These are phyloP conservation scores for Florisuga fusca DNA, from an alignment of 2,797 vertebrate species.

Conservation along the genomic window DNA sequence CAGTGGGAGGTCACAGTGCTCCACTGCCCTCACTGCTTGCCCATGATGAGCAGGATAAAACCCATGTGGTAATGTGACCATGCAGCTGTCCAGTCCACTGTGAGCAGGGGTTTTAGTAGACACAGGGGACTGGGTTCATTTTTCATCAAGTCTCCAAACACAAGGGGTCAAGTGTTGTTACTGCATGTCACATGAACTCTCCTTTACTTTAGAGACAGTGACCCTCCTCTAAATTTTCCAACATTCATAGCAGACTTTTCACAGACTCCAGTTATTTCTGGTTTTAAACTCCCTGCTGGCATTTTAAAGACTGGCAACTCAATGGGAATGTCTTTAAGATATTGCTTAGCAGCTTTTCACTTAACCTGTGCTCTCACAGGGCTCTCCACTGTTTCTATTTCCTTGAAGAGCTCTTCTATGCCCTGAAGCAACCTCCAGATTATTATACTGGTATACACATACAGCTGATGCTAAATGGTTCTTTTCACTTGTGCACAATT, in stretches of 20 bases:
- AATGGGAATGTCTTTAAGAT: not conserved
- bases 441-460: not conserved
- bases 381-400: constrained; percentile 3
- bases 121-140: not conserved
- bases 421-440: constrained; percentile 33
- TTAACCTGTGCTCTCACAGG: constrained; percentile 45
- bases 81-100: not conserved
- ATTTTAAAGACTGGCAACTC: not conserved
- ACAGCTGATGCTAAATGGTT: not conserved
- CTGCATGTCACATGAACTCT: not conserved
- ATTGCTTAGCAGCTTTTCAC: constrained; percentile 13
- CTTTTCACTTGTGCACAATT: constrained; percentile 22
- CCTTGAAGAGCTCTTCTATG: not conserved
- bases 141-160: not conserved
- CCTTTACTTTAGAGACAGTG: not conserved
- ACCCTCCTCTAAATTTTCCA: not conserved
- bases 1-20: not conserved
- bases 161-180: not conserved
- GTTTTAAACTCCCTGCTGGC: not conserved
- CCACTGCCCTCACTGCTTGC: no score
- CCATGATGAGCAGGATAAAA: not conserved
- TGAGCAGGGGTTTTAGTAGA: not conserved
- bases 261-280: not conserved
- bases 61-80: fast-evolving
- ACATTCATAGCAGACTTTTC: not conserved